Conservation (phyloP, 1,140 invertebrate genomes). For the Lethocerus indicus region DNA sequence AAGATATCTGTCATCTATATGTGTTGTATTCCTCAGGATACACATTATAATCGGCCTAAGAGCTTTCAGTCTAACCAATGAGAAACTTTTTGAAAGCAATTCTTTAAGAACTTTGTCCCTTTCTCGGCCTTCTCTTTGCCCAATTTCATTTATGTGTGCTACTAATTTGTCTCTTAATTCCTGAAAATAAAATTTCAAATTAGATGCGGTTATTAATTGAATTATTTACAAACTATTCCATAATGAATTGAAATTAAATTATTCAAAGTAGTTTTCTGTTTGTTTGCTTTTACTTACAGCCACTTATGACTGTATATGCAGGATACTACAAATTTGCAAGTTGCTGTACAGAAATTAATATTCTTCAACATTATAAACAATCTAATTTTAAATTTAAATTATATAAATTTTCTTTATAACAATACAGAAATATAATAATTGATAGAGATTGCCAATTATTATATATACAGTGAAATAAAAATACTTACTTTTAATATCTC, state of each 20-base stretch:
- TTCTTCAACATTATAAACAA: too few species aligned
- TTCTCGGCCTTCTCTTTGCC: conserved; percentile 53
- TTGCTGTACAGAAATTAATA: too few species aligned
- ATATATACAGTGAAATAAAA: not conserved
- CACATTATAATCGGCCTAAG: conserved; percentile 92
- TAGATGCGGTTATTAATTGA: not conserved
- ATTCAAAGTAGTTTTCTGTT: too few species aligned
- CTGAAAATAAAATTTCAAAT: conserved; percentile 20
- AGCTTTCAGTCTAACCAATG: conserved; percentile 76
- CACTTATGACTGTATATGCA: too few species aligned
- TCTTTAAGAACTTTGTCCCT: conserved; percentile 80
- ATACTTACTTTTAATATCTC: too few species aligned
- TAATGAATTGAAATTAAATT: too few species aligned
- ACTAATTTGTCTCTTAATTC: conserved; percentile 81
- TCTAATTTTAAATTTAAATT: too few species aligned
- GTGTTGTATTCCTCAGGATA: conserved; percentile 80
- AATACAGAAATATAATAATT: too few species aligned
- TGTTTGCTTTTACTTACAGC: too few species aligned
- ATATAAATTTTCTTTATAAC: too few species aligned
- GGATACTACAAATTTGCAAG: too few species aligned
- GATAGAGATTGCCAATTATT: not conserved
- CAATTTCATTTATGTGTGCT: conserved; percentile 74
- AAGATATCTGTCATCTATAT: conserved; percentile 87
- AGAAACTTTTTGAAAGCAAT: conserved; percentile 80
- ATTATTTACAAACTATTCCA: too few species aligned